These are phyloP conservation scores for Drosophila nikananu DNA, from an alignment of 1,140 invertebrate species.

Conservation along the genomic window DNA sequence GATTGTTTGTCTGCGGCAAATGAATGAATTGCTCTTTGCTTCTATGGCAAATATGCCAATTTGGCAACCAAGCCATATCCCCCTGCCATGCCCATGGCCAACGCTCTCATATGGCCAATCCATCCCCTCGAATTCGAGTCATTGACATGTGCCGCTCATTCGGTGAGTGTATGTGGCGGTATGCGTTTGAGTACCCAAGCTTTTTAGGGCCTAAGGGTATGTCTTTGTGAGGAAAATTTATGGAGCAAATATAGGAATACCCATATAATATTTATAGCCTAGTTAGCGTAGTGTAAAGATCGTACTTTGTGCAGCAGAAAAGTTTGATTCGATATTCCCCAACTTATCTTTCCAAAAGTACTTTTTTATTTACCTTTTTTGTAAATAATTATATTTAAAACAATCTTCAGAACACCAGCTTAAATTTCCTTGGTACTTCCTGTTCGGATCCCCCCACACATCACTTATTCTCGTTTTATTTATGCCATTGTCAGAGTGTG, in stretches of 20 bases:
- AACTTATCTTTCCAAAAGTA: not conserved
- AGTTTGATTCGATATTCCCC: not conserved
- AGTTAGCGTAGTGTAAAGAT: not conserved
- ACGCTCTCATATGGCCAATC: constrained; percentile 2
- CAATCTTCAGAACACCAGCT: not conserved
- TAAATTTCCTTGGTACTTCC: constrained; percentile 1
- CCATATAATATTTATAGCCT: not conserved
- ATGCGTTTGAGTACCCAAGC: constrained; percentile 15
- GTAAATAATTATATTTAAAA: not conserved
- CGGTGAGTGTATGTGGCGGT: constrained; percentile 31
- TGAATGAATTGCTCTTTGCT: constrained; percentile 80
- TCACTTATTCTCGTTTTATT: constrained; percentile 7
- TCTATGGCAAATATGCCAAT: constrained; percentile 79
- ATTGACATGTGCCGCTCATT: constrained; percentile 69
- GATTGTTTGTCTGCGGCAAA: constrained; percentile 81
- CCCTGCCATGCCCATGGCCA: not conserved
- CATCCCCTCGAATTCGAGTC: constrained; percentile 45
- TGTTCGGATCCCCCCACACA: not conserved
- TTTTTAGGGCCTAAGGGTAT: not conserved
- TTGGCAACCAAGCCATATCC: constrained; percentile 45
- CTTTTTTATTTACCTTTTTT: not conserved
- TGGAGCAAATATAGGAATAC: not conserved
- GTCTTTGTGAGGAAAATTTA: not conserved
- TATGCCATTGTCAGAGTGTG: constrained; percentile 5
- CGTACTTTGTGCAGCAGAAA: not conserved